Evolutionary conservation across 2,113 vertebrate species (phyloP), one percentile per base, ranked within the genome.

Genomic region (Misgurnus anguillicaudatus): DNA sequence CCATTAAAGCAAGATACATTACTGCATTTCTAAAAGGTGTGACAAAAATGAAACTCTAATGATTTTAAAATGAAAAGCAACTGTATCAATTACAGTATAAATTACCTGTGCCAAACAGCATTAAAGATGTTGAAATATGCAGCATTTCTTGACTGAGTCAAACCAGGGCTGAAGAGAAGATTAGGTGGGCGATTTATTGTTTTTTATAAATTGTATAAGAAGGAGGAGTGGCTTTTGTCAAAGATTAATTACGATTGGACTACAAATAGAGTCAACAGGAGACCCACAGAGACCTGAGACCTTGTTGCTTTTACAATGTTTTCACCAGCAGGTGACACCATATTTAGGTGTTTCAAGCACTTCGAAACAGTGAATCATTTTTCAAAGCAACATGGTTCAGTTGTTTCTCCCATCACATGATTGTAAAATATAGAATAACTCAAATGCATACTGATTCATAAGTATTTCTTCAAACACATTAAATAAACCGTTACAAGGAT

Each of bases 121-220:
- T 61, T 45, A 74, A 61, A 11, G 19, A 3, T 61, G 10, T 9
- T 74, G 57, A 74, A 61, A 74, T 74, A 61, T 1, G 21, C 24
- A 45, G 21, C 71, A 74, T 74, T 74, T 61, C n/a, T 74, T 7
- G 19, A 42, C 39, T 31, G n/a, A 24, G 55, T 74, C 57, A 61
- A 74, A 45, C 38, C 14, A 74, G 39, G 45, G 57, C 39, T 74
- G 55, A 74, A 74, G 6, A 74, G 57, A 57, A 74, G 24, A 74
- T 74, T 61, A 74, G 31, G 57, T 60, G 39, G 39, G 11, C 13
- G 55, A 74, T 61, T 61, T 8, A 39, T n/a, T 72, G 69, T 14
- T 10, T 13, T 74, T 74, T 74, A 38, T 60, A 61, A 45, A 58
- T 31, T 31, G 42, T 41, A 72, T 39, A 72, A 72, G 55, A 21